Base-by-base conservation (phyloP, 2,888 invertebrate genomes). In the Punctoribates punctum region DNA sequence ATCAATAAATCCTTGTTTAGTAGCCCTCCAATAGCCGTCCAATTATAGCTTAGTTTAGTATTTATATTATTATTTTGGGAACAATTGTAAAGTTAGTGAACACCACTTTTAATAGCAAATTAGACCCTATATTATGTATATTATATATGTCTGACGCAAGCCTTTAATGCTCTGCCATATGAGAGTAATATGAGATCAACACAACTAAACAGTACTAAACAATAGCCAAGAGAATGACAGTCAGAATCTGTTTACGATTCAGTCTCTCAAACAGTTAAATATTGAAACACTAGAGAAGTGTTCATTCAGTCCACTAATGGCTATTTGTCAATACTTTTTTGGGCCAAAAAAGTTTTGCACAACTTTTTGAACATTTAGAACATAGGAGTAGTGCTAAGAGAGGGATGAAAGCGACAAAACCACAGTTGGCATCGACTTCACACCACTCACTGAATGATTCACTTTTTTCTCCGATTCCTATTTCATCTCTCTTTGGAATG, bases 111-210 rank as follows among this genome's bases (percentile, higher is more conserved):
- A 42, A 38, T 38, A 29, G 38, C 38, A 72, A 72, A 72, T 72
- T 72, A 72, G 72, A 72, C 72, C 72, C 72, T 72, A 72, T 72
- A 72, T 72, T 70, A 72, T 23, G 38, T 38, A 15, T 48, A 17
- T 42, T 70, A 23, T 15, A 62, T 54, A 23, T 20, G 60, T n/a
- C 20, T 42, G 72, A 72, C 46, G 72, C 72, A 48, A 46, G 72
- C 72, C 46, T 72, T 72, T 72, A 72, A 72, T 72, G 48, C 13
- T 9, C 46, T 42, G 72, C 46, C 72, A 72, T 72, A 72, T 65
- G 65, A 65, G 65, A 72, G 72, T 72, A 72, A 72, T 72, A 72
- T 25, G 72, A 72, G 72, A 72, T 72, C 46, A 72, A 62, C 62
- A 62, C 54, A 54, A 54, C 54, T 54, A 54, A 62, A 67, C 65